Percentiles rank a stretch among this genome's conserved stretches.
These are phyloP conservation scores for Calephelis virginiensis DNA, from an alignment of 1,140 invertebrate species.

Conservation along the genomic window DNA sequence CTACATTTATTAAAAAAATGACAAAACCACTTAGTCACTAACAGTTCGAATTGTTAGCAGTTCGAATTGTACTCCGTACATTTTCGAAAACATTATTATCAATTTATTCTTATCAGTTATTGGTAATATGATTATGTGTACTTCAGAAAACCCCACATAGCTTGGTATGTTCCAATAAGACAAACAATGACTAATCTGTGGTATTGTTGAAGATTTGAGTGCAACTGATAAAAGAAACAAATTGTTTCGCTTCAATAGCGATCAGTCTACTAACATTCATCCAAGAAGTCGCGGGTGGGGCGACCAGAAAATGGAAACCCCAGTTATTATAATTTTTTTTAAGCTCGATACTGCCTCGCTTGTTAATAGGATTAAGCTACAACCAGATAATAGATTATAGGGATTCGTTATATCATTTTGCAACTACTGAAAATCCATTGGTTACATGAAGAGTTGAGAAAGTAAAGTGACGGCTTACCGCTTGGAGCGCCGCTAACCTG, in stretches of 20 bases:
- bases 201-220: slow-evolving; percentile 17
- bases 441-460: slow-evolving; percentile 52
- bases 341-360: background rate
- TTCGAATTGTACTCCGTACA: background rate
- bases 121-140: background rate
- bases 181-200: slow-evolving; percentile 3
- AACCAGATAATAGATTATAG: slow-evolving; percentile 9
- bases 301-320: slow-evolving; percentile 41
- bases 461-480: slow-evolving; percentile 84
- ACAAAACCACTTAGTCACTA: too few species aligned
- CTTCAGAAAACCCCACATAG: background rate
- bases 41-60: too few species aligned
- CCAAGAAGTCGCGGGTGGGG: slow-evolving; percentile 64
- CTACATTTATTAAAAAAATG: too few species aligned
- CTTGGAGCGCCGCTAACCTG: slow-evolving; percentile 97
- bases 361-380: slow-evolving; percentile 5
- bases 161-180: background rate
- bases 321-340: background rate
- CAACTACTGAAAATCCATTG: slow-evolving; percentile 63
- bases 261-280: slow-evolving; percentile 49
- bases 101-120: slow-evolving; percentile 13
- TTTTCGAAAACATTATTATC: slow-evolving; percentile 6
- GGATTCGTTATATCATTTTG: slow-evolving; percentile 52
- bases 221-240: slow-evolving; percentile 43
- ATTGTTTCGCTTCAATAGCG: slow-evolving; percentile 62